A percentile compares a stretch with the other conserved stretches of the same genome.
These are phyloP conservation scores for Yoshiicerus persimilis DNA, from an alignment of 1,140 invertebrate species.

Conservation along the genomic window DNA sequence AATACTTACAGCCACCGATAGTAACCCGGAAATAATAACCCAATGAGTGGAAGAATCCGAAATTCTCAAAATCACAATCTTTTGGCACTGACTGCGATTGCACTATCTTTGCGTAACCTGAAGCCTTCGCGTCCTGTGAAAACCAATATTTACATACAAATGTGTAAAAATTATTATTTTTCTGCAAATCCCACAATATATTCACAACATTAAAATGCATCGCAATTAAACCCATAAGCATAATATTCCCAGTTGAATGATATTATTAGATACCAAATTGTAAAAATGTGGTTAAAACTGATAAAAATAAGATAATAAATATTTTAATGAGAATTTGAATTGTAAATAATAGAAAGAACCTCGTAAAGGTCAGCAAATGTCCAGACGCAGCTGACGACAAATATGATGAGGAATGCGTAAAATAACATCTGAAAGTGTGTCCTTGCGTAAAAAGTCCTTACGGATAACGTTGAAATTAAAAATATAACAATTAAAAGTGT, in stretches of 20 bases:
- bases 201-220: too few relatives aligned
- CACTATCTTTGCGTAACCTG: slow-evolving; percentile 21
- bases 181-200: too few relatives aligned
- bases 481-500: slow-evolving; percentile 1
- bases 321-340: too few relatives aligned
- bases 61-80: slow-evolving; percentile 43
- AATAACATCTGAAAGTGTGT: neutral
- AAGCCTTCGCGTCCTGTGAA: slow-evolving; percentile 23
- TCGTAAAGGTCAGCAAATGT: slow-evolving; percentile 28
- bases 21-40: slow-evolving; percentile 34
- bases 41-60: neutral
- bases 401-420: slow-evolving; percentile 33
- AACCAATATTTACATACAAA: neutral
- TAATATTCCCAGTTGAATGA: too few relatives aligned
- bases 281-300: too few relatives aligned
- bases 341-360: too few relatives aligned
- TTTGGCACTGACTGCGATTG: slow-evolving; percentile 29
- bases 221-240: too few relatives aligned
- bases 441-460: neutral
- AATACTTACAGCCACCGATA: slow-evolving; percentile 28
- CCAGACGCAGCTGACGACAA: slow-evolving; percentile 41
- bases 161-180: neutral
- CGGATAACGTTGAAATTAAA: slow-evolving; percentile 24
- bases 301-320: too few relatives aligned
- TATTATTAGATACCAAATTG: too few relatives aligned